Evolutionary conservation across 1,140 invertebrate species (phyloP), one percentile per base, ranked within the genome.

Genomic region (Drosophila lacertosa): DNA sequence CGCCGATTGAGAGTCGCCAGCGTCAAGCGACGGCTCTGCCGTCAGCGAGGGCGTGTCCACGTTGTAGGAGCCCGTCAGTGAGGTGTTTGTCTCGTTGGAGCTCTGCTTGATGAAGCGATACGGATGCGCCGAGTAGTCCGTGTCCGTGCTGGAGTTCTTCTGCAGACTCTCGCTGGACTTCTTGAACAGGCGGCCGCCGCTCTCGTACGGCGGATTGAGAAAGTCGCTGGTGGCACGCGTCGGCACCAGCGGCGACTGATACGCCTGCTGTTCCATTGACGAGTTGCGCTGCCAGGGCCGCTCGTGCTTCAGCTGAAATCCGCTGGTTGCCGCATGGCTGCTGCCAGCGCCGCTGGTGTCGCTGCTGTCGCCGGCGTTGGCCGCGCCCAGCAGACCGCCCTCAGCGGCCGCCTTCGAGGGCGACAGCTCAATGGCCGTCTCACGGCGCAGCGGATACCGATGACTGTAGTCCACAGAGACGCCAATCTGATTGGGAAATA

Each of bases 51-150:
- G 84, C 32, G 90, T 91, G 39, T 91, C 91, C 29, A 91, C 80
- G 16, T 91, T 91, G 24, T 90, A 91, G 39, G 90, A 91, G 40
- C 90, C 90, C 3, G 90, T 91, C 32, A 84, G 77, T 24, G 90
- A 91, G 24, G 90, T 91, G 51, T 89, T 91, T 4, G 91, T 91
- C 57, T 91, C 91, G 22, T 91, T 91, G 42, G 91, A 91, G 44
- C 90, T 91, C 77, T 91, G 91, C 55, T 91, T 91, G 37, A 91
- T 91, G 33, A 91, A 91, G 15, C 88, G 78, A 66, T 91, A 91
- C 13, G 91, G 91, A 67, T 91, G 90, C 4, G 82, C 79, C 45
- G 90, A 91, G 51, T 91, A 91, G 44, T 91, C 91, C 2, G 91
- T 91, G 18, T 91, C 91, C n/a, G 90, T 91, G 65, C 91, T 91